Base-by-base conservation (phyloP, 64 coral and sea anemone species). In the Montipora capricornis region DNA sequence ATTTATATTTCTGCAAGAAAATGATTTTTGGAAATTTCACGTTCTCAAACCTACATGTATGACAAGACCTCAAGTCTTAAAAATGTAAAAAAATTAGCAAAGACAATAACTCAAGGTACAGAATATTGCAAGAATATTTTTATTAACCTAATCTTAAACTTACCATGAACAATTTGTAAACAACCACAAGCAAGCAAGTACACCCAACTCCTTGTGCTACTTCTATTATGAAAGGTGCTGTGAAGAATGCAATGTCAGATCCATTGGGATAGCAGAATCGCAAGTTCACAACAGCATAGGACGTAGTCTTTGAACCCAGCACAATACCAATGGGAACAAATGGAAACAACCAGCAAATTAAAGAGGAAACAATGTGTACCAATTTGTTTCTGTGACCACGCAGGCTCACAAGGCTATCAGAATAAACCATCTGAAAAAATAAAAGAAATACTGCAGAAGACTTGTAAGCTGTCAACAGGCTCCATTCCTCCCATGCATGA, bases 121-220 rank as follows among this genome's bases (percentile, higher is more conserved):
- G 37, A 2, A 37, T 37, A 37, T 37, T 37, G 37, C 37, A 37
- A 37, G 37, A 37, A 37, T 37, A 37, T 37, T 37, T 37, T 37
- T 37, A 37, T 37, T 37, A 37, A 37, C 37, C 37, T 37, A 37
- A 57, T 8, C 53, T 8, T 8, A 57, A 57, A 57, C 53, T 92
- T 87, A 92, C 94, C 68, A 46, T 71, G 19, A 76, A 95, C 4
- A 95, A 83, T 47, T 92, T 95, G 78, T 91, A 95, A n/a, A 92
- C 90, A 53, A 95, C 94, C 49, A 89, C 59, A 55, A 95, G 64
- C 50, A 95, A 22, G 66, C 94, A 95, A 45, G 76, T 95, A 26
- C 90, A 92, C 20, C 90, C 94, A 89, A 95, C 52, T 19, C 90
- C 94, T 53, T 82, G 94, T 8, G 73, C 5, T 4, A 95, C 5